Percentiles rank a stretch among this genome's conserved stretches.
These are phyloP conservation scores for Eugnorisma glareosa DNA, from an alignment of 2,888 invertebrate genomes.

Conservation along the genomic window DNA sequence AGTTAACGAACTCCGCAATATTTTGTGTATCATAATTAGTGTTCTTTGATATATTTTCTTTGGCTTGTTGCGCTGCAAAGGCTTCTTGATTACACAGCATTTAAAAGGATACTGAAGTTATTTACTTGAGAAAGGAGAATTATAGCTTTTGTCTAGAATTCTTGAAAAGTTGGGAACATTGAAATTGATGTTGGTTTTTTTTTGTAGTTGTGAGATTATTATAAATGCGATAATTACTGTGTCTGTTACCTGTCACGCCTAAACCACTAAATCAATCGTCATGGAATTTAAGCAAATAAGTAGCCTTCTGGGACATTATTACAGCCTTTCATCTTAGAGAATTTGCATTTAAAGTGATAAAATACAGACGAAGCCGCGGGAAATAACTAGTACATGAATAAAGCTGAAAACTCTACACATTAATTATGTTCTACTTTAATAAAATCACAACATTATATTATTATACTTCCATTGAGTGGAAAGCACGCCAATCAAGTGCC, in stretches of 20 bases:
- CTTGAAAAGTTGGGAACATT: neutral
- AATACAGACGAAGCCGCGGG: neutral
- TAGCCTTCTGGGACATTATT: neutral
- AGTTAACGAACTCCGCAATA: conserved; percentile 41
- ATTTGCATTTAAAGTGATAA: neutral
- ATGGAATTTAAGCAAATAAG: neutral
- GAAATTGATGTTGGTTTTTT: neutral
- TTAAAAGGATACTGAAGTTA: conserved; percentile 7
- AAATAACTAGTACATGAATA: neutral
- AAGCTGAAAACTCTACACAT: no score
- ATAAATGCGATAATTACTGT: neutral
- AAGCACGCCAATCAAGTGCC: conserved; percentile 52
- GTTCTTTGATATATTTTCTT: conserved; percentile 32
- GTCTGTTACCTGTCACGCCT: neutral
- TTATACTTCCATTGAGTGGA: conserved; percentile 12
- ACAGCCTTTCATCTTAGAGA: neutral
- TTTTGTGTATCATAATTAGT: conserved; percentile 55
- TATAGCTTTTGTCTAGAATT: conserved; percentile 9
- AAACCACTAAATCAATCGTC: neutral
- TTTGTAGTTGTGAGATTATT: neutral
- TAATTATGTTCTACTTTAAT: conserved; percentile 1
- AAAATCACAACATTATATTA: conserved; percentile 27
- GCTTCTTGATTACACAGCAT: conserved; percentile 27
- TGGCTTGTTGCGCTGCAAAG: neutral
- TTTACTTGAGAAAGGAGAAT: conserved; percentile 9